Base-by-base conservation (phyloP, 1,140 invertebrate species). In the Zaprionus kolodkinae region DNA sequence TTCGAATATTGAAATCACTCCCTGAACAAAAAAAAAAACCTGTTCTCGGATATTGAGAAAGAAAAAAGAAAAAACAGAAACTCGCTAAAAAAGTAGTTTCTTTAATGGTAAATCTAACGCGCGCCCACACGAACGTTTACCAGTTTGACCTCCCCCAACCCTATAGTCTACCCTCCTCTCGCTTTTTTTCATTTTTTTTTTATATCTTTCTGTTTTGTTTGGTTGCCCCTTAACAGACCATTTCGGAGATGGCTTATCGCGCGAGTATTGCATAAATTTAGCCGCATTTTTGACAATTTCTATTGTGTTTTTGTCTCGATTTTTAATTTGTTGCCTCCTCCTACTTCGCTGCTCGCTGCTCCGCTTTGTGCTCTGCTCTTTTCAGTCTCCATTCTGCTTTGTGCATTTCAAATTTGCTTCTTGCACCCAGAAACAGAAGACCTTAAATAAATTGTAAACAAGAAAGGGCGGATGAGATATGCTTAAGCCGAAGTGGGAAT, bases 231-330 rank as follows among this genome's bases (percentile, higher is more conserved):
- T 50, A 30, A 59, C 48, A 63, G 43, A 70, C 54, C 67, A 65
- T 79, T 85, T 75, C n/a, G 72, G 21, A 65, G 65, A 80, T 81
- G 84, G 63, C 72, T 76, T 83, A 81, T 87, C 79, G 80, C 78
- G 66, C 66, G 84, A 70, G 52, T 57, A 71, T 68, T 81, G 78
- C 78, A 89, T 81, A 88, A 81, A 89, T 88, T 84, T 82, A 56
- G 33, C 56, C 45, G 48, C 33, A 21, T 70, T 75, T 88, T 88
- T 68, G 71, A 88, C 80, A 78, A 72, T 81, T 76, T 89, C 78
- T 81, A 83, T 73, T 76, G 60, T 78, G 71, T 62, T 69, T 78
- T 71, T 63, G 69, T 55, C 60, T 77, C 71, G 69, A 72, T 79
- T 79, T 79, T 69, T 67, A 72, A 76, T 79, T 79, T 79, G 68